Evolutionary conservation across 2,888 invertebrate species (phyloP).

Genomic region (Zhuqinia jingwanae): DNA sequence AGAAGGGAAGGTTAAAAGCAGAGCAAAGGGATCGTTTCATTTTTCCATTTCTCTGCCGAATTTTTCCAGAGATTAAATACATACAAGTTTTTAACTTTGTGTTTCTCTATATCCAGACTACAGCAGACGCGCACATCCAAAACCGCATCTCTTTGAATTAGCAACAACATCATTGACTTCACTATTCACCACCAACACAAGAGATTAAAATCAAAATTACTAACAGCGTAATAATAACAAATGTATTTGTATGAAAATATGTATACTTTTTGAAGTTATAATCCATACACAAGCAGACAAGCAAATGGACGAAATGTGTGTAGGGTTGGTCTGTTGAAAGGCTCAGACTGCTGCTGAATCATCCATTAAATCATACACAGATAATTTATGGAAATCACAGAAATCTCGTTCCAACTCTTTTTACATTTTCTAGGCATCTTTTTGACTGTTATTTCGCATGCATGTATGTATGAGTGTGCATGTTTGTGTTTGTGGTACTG

Average conservation of each 20-base stretch:
- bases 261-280: too few relatives aligned
- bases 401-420: constrained; percentile 45
- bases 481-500: neutral
- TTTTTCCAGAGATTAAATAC: neutral
- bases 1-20: constrained; percentile 14
- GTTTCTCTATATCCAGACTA: too few relatives aligned
- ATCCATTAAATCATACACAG: constrained; percentile 60
- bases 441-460: too few relatives aligned
- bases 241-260: too few relatives aligned
- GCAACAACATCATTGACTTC: neutral
- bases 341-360: constrained; percentile 13
- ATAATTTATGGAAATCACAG: constrained; percentile 67
- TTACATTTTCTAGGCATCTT: constrained; percentile 39
- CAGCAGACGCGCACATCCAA: neutral
- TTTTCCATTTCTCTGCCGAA: constrained; percentile 20
- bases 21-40: constrained; percentile 44
- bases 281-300: constrained; percentile 31
- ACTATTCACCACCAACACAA: constrained; percentile 22
- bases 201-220: constrained; percentile 56
- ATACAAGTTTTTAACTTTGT: too few relatives aligned
- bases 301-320: neutral
- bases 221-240: constrained; percentile 26
- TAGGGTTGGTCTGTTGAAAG: neutral
- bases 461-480: too few relatives aligned
- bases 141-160: neutral